These are phyloP conservation scores for Lophura nycthemera DNA, from an alignment of 2,113 vertebrate species.

Conservation along the genomic window DNA sequence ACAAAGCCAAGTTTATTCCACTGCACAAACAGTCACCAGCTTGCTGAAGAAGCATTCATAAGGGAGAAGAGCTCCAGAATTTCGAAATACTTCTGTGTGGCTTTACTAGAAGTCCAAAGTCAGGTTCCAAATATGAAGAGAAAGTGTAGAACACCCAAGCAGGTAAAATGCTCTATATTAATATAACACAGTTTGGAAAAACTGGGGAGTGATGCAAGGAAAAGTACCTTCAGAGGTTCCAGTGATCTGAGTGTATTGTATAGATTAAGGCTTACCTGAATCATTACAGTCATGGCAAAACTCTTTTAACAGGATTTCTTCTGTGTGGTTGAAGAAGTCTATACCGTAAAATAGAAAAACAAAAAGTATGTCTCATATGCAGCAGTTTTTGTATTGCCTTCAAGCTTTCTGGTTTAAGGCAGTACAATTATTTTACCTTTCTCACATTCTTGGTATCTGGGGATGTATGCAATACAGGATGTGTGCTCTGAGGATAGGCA, in stretches of 20 bases:
- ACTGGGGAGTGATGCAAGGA: accelerated
- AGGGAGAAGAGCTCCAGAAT: background rate
- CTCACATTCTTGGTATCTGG: background rate
- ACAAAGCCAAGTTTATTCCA: background rate
- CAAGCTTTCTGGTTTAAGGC: background rate
- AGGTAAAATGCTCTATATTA: background rate
- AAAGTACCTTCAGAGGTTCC: background rate
- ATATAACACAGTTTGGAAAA: background rate
- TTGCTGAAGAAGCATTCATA: background rate
- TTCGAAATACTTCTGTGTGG: background rate
- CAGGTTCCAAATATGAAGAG: background rate
- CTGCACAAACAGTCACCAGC: background rate
- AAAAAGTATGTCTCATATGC: background rate
- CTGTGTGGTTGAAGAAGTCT: background rate
- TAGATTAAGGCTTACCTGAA: background rate
- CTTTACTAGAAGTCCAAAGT: background rate
- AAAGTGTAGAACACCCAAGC: background rate
- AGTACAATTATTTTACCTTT: background rate
- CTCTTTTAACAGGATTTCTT: background rate
- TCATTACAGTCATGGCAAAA: background rate
- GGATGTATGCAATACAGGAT: background rate
- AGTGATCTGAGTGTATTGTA: background rate
- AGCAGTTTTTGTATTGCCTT: background rate
- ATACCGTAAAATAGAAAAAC: background rate
- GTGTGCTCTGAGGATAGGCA: background rate